Evolutionary conservation across 2,888 invertebrate genomes (phyloP).

Genomic region (Caenorhabditis sinica): DNA sequence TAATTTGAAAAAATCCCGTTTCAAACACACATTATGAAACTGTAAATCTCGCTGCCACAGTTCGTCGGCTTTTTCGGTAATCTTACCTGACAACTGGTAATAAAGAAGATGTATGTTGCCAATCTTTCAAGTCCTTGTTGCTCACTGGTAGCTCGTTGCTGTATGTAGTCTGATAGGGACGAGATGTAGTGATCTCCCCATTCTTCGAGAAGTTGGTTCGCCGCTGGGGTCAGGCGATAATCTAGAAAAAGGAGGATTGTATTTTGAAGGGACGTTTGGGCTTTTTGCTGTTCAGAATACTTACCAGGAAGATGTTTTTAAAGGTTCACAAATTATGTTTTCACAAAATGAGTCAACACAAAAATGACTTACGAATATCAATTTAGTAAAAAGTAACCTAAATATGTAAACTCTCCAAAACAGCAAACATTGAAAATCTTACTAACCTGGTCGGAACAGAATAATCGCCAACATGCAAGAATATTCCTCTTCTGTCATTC

Average conservation of each 20-base stretch:
- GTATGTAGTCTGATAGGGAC: slow-evolving; percentile 17
- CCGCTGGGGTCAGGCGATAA: slow-evolving; percentile 41
- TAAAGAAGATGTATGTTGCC: slow-evolving; percentile 38
- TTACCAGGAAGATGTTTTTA: too few species aligned
- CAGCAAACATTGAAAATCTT: not conserved
- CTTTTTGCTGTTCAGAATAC: too few species aligned
- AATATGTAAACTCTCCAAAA: not conserved
- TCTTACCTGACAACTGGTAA: slow-evolving; percentile 50
- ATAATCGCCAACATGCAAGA: slow-evolving; percentile 50
- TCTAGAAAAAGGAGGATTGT: slow-evolving; percentile 34
- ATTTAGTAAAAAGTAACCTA: too few species aligned
- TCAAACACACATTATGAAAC: not conserved
- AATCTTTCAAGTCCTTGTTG: slow-evolving; percentile 58
- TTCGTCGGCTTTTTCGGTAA: too few species aligned
- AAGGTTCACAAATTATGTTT: too few species aligned
- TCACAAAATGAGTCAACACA: too few species aligned
- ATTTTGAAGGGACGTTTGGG: too few species aligned
- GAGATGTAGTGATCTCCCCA: slow-evolving; percentile 21
- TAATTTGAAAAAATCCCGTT: too few species aligned
- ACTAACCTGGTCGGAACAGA: slow-evolving; percentile 40
- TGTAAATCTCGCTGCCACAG: too few species aligned
- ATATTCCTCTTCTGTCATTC: slow-evolving; percentile 73
- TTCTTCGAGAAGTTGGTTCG: not conserved
- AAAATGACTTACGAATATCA: too few species aligned
- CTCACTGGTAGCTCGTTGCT: too few species aligned